Conservation (phyloP, 92 coral and sea anemone genomes). For the Chrysogorgia sp. region DNA sequence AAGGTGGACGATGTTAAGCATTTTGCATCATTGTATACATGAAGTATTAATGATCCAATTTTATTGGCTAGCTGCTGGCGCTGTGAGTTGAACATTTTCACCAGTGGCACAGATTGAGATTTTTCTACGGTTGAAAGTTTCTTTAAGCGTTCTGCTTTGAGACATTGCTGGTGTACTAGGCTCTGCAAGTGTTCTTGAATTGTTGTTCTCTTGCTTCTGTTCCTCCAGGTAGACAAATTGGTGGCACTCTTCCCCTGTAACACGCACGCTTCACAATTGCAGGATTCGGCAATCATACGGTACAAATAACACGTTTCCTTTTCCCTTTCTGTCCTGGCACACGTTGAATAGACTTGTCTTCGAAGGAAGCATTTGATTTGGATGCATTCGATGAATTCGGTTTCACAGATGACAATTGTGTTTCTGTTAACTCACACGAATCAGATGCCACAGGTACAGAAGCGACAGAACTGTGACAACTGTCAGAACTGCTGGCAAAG, state of each 20-base stretch:
- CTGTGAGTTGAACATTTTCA: slow-evolving; percentile 35
- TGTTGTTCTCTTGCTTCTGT: slow-evolving; percentile 25
- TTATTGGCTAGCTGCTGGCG: slow-evolving; percentile 33
- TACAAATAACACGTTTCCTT: slow-evolving; percentile 14
- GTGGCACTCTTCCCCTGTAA: slow-evolving; percentile 38
- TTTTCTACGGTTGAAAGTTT: slow-evolving; percentile 30
- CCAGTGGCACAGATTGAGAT: slow-evolving; percentile 18
- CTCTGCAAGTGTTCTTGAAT: slow-evolving; percentile 33
- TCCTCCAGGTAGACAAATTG: slow-evolving; percentile 29
- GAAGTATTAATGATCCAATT: slow-evolving; percentile 35
- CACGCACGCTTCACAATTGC: slow-evolving; percentile 5
- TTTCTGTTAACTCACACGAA: slow-evolving; percentile 24
- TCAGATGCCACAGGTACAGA: slow-evolving; percentile 1
- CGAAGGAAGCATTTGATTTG: slow-evolving; percentile 35
- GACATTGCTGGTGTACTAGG: slow-evolving; percentile 26
- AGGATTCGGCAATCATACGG: slow-evolving; percentile 9
- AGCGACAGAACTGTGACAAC: slow-evolving; percentile 1
- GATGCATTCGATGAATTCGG: slow-evolving; percentile 25
- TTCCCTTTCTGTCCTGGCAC: slow-evolving; percentile 25
- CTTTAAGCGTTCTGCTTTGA: slow-evolving; percentile 36
- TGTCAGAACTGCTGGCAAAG: slow-evolving; percentile 22
- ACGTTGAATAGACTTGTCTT: slow-evolving; percentile 37
- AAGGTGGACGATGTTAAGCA: slow-evolving; percentile 36
- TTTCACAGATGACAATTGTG: slow-evolving; percentile 32
- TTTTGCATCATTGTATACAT: slow-evolving; percentile 36